These are phyloP conservation scores for Zaprionus lachaisei DNA, from an alignment of 1,140 invertebrate species.

Conservation along the genomic window DNA sequence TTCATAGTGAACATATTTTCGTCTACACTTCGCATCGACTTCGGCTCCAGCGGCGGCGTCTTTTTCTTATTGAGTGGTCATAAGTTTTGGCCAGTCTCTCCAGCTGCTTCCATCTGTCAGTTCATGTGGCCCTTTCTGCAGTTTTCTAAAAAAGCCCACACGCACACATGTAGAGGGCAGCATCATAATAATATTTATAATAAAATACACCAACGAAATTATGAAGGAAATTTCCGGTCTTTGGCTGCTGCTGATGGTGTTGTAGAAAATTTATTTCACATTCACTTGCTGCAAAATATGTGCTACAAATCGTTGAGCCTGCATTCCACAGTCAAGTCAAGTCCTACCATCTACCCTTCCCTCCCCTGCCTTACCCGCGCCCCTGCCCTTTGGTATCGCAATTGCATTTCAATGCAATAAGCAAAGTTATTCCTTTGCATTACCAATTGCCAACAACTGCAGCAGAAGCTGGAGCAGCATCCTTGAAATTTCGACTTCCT, in stretches of 20 bases:
- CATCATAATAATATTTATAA: constrained; percentile 61
- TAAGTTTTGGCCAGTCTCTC: constrained; percentile 45
- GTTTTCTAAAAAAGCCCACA: constrained; percentile 12
- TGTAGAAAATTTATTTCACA: constrained; percentile 50
- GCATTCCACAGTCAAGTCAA: background rate
- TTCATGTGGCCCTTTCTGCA: constrained; percentile 9
- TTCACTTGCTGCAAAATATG: constrained; percentile 37
- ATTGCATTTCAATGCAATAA: constrained; percentile 81
- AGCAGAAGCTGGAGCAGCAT: constrained; percentile 8
- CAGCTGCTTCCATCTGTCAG: constrained; percentile 49
- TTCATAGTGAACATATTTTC: constrained; percentile 28
- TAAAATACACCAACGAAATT: constrained; percentile 78
- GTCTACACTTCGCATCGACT: background rate
- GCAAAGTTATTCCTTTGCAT: constrained; percentile 69
- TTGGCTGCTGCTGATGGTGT: constrained; percentile 26
- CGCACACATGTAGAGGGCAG: background rate
- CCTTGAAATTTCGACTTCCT: constrained; percentile 54
- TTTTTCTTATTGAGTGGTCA: constrained; percentile 35
- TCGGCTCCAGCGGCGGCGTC: background rate
- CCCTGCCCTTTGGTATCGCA: constrained; percentile 43
- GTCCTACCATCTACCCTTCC: background rate
- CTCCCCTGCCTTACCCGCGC: background rate
- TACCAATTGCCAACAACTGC: constrained; percentile 34
- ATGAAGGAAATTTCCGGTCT: constrained; percentile 67
- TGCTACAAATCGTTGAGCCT: constrained; percentile 36